A percentile compares a stretch with the other conserved stretches of the same genome.
Evolutionary conservation across 2,797 vertebrate species (phyloP).

Genomic region (Loriculus beryllinus): DNA sequence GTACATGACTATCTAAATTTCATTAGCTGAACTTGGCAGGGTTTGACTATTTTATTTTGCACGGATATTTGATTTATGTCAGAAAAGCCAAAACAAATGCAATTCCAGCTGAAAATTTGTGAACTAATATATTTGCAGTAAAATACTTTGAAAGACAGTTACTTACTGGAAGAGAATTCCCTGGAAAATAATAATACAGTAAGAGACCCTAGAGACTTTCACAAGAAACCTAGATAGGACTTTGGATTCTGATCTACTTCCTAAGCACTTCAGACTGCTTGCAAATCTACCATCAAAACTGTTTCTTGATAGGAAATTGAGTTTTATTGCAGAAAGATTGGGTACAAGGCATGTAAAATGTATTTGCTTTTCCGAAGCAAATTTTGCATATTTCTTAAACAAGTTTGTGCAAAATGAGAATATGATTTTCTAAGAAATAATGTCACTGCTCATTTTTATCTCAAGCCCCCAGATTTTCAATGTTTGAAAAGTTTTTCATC

Average conservation of each 20-base stretch:
- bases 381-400: neutral
- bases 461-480: neutral
- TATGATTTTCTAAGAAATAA: neutral
- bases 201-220: slow-evolving; percentile 19
- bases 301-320: neutral
- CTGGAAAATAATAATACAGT: slow-evolving; percentile 28
- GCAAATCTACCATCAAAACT: slow-evolving; percentile 6
- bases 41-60: slow-evolving; percentile 44
- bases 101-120: slow-evolving; percentile 38
- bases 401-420: neutral
- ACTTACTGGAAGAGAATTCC: neutral
- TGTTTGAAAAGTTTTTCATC: neutral
- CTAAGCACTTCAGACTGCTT: neutral
- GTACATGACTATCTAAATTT: slow-evolving; percentile 33
- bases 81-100: slow-evolving; percentile 55
- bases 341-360: neutral
- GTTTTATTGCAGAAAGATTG: neutral
- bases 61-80: slow-evolving; percentile 54
- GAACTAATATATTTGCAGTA: slow-evolving; percentile 42
- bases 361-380: neutral
- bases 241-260: neutral
- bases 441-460: neutral
- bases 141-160: slow-evolving; percentile 51
- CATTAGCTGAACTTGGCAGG: slow-evolving; percentile 47
- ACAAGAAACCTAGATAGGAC: neutral